Conservation (phyloP, 2,113 vertebrate species). For the Aptenodytes patagonicus region DNA sequence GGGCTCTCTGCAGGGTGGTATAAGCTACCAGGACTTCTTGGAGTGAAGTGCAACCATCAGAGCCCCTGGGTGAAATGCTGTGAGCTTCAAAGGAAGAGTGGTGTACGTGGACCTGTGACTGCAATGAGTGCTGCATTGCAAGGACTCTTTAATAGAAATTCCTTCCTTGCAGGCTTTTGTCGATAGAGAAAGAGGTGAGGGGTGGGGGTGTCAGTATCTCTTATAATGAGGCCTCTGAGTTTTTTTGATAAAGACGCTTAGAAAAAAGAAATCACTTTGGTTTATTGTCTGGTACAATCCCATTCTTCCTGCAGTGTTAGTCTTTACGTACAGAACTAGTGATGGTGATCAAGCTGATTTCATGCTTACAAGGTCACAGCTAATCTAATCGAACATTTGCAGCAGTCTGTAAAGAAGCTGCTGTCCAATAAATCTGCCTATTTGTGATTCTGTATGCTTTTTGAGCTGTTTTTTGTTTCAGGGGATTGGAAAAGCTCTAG, state of each 20-base stretch:
- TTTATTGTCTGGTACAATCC: neutral
- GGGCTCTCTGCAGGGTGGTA: neutral
- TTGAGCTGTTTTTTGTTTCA: neutral
- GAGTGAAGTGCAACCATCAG: neutral
- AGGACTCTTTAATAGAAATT: neutral
- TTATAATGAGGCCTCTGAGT: neutral
- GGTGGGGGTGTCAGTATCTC: no score
- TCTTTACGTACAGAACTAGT: neutral
- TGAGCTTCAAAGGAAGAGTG: neutral
- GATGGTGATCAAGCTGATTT: neutral
- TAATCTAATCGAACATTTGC: neutral
- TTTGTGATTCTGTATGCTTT: neutral
- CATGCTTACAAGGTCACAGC: neutral
- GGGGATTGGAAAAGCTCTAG: neutral
- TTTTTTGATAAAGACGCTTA: neutral
- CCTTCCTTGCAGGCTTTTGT: neutral
- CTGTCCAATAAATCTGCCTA: neutral
- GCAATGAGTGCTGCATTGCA: neutral
- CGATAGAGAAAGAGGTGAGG: neutral
- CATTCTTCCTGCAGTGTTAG: neutral
- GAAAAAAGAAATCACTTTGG: neutral
- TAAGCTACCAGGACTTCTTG: neutral
- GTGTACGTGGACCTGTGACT: neutral
- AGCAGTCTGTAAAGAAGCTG: neutral
- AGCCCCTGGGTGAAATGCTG: neutral